phyloP scores from a whole-genome alignment of 1,140 invertebrate species.

The Euura lappo region DNA sequence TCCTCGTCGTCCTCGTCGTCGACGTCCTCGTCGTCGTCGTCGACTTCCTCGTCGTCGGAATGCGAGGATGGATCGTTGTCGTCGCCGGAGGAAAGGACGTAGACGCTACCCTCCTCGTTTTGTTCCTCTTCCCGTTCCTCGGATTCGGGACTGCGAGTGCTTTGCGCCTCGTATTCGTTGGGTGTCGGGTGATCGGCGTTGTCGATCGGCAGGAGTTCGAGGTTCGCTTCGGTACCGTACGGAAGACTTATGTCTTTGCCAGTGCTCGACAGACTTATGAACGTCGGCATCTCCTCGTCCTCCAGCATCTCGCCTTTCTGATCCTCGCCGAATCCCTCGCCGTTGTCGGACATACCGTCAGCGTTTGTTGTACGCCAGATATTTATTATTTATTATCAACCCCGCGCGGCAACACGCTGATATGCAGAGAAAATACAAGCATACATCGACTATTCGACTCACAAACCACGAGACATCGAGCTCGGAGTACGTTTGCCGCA shows the following conservation, averaged over 20 bases:
- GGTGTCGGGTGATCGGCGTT: constrained; percentile 26
- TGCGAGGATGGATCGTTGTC: neutral
- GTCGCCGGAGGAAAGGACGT: constrained; percentile 39
- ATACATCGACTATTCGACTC: neutral
- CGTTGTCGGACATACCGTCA: neutral
- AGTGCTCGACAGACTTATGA: constrained; percentile 36
- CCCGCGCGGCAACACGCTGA: neutral
- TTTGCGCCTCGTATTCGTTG: constrained; percentile 18
- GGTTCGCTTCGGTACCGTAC: constrained; percentile 19
- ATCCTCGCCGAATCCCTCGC: constrained; percentile 13
- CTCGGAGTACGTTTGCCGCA: neutral
- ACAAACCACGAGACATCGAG: neutral
- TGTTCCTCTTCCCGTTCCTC: constrained; percentile 38
- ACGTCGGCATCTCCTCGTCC: constrained; percentile 54
- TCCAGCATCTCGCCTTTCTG: constrained; percentile 40
- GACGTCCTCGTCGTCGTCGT: constrained; percentile 24
- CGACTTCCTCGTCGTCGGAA: constrained; percentile 28
- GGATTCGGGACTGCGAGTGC: constrained; percentile 23
- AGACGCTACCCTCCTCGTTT: constrained; percentile 39
- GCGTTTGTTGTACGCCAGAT: neutral
- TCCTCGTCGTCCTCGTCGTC: constrained; percentile 24
- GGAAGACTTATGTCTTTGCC: neutral
- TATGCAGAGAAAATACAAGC: no score
- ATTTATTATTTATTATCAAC: no score
- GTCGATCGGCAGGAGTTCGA: constrained; percentile 29